Evolutionary conservation across 2,113 vertebrate species (phyloP), one percentile per base, ranked within the genome.

Genomic region (Nipponia nippon): DNA sequence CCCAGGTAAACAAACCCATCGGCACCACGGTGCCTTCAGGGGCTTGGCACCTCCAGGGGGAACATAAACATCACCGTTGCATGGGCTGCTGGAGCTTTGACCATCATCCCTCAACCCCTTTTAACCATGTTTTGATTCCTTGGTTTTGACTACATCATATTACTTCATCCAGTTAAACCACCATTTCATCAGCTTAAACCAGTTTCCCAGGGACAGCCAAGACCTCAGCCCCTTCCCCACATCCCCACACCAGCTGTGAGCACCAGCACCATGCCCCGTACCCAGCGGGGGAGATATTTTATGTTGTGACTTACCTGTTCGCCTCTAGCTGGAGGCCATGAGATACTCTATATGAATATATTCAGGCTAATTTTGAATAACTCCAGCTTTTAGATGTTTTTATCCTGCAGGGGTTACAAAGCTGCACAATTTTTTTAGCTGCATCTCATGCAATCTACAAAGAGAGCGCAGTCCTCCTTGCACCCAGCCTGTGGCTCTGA

Each of bases 401-500:
- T 46, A 21, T 83, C 56, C 79, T 21, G 23, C 22, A 34, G 55
- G 30, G 27, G 5, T 50, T 44, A 49, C 62, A 17, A 36, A 38
- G 36, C 70, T 5, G 27, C 42, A 13, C 4, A 2, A 6, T 3
- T 16, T 44, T 38, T 49, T 40, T 3, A 27, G 56, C 34, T 19
- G 44, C 38, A 2, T 44, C 63, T 63, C 15, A 14, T 16, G 12
- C 20, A 1, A 4, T 12, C 26, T 22, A 40, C 29, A 7, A 4
- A 15, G 47, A 10, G 9, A 32, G 7, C 2, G 1, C 0, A 1
- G 34, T 7, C 38, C 17, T 30, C 36, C 50, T 20, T 3, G 22
- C 44, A 18, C 26, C 63, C n/a, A 32, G 38, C 63, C n/a, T 6
- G 65, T 1, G 2, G 50, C 25, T 12, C 58, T 7, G 19, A 56